A percentile compares a stretch with the other conserved stretches of the same genome.
Evolutionary conservation across 2,888 invertebrate species (phyloP).

Genomic region (Drosophila algonquin): DNA sequence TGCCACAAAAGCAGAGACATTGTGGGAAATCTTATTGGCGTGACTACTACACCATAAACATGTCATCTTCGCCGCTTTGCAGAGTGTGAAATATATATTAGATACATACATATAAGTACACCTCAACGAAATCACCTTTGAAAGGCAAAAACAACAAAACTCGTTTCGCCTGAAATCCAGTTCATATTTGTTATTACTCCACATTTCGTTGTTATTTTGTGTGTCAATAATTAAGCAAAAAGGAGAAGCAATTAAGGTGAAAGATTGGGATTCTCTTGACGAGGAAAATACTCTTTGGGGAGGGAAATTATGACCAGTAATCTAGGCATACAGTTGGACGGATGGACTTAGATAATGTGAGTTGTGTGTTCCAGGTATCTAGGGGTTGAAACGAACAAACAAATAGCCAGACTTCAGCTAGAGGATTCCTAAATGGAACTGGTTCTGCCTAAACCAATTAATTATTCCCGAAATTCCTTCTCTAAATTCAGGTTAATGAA

Average conservation of each 20-base stretch:
- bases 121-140: no score
- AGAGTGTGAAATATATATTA: slow-evolving; percentile 25
- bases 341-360: no score
- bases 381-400: no score
- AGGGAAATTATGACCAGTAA: no score
- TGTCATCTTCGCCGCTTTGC: slow-evolving; percentile 28
- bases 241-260: slow-evolving; percentile 22
- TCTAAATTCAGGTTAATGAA: slow-evolving; percentile 19
- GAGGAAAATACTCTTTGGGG: no score
- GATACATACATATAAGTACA: background rate
- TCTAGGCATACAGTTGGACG: no score
- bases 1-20: background rate
- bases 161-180: slow-evolving; percentile 26
- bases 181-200: slow-evolving; percentile 36
- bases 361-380: no score
- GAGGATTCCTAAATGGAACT: background rate
- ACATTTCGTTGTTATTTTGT: slow-evolving; percentile 12
- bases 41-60: slow-evolving; percentile 19
- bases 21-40: slow-evolving; percentile 34
- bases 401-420: no score
- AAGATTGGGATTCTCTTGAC: background rate
- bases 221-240: slow-evolving; percentile 37
- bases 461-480: slow-evolving; percentile 14
- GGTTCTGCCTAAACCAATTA: background rate
- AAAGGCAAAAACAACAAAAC: slow-evolving; percentile 19